These are phyloP conservation scores for Aethes cnicana DNA, from an alignment of 2,888 invertebrate genomes.

Conservation along the genomic window DNA sequence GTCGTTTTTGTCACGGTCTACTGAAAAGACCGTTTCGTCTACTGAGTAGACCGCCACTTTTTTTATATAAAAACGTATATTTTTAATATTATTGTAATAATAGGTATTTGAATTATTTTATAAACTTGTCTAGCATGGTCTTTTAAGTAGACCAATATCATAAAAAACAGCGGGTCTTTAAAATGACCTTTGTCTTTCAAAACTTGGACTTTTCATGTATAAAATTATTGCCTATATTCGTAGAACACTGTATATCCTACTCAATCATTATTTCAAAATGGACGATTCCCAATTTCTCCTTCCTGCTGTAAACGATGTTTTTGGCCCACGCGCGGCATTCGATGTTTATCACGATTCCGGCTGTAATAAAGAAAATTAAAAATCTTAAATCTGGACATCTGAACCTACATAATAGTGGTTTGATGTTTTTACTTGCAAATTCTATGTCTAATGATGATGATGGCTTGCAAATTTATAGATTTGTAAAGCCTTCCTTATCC, in stretches of 20 bases:
- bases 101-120: neutral
- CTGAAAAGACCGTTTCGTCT: conserved; percentile 28
- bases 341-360: conserved; percentile 85
- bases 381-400: no score
- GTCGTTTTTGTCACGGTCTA: conserved; percentile 28
- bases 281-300: conserved; percentile 84
- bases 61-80: neutral
- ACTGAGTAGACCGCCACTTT: conserved; percentile 7
- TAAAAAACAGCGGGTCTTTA: neutral
- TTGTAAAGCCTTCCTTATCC: no score
- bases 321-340: conserved; percentile 95
- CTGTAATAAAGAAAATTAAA: conserved; percentile 56
- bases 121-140: neutral
- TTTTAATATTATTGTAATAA: neutral
- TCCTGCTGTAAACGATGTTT: conserved; percentile 87
- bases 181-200: neutral
- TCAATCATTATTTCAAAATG: conserved; percentile 84
- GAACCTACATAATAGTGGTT: no score
- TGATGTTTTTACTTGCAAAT: no score
- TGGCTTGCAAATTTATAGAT: no score
- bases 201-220: no score
- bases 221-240: no score
- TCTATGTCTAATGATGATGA: no score
- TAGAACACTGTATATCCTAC: conserved; percentile 39
- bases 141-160: conserved; percentile 14